phyloP scores from a whole-genome alignment of 2,113 vertebrate genomes.

The Phyllopteryx taeniolatus region DNA sequence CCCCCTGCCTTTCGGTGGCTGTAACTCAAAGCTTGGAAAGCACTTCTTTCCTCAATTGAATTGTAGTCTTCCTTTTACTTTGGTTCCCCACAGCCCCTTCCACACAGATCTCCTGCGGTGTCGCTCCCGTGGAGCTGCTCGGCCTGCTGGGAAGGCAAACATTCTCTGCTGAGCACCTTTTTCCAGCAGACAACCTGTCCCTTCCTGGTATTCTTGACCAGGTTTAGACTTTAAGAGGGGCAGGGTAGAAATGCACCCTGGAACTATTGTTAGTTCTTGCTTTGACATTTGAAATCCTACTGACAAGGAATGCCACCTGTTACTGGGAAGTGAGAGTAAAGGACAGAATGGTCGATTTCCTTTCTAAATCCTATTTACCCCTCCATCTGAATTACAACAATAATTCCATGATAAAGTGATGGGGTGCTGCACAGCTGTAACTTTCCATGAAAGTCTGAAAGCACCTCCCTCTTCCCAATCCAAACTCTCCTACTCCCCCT shows the following conservation, averaged over 20 bases:
- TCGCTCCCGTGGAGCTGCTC: conserved; percentile 43
- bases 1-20: conserved; percentile 23
- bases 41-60: conserved; percentile 40
- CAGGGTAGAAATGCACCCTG: neutral
- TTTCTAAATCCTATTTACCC: conserved; percentile 26
- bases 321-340: conserved; percentile 45
- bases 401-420: conserved; percentile 8
- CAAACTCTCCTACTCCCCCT: conserved; percentile 19
- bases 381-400: conserved; percentile 18
- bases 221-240: conserved; percentile 12
- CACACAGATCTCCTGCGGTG: conserved; percentile 34
- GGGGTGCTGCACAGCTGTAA: conserved; percentile 32
- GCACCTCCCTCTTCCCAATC: neutral
- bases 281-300: conserved; percentile 49
- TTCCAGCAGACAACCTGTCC: conserved; percentile 65
- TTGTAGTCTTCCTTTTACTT: conserved; percentile 22
- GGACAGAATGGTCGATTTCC: conserved; percentile 38
- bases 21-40: conserved; percentile 53
- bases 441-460: conserved; percentile 2
- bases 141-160: conserved; percentile 68
- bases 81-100: conserved; percentile 16
- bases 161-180: conserved; percentile 45
- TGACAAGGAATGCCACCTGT: conserved; percentile 57
- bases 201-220: conserved; percentile 39
- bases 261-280: conserved; percentile 42